Evolutionary conservation across 2,797 vertebrate species (phyloP), one percentile per base, ranked within the genome.

Genomic region (Diplodus puntazzo): DNA sequence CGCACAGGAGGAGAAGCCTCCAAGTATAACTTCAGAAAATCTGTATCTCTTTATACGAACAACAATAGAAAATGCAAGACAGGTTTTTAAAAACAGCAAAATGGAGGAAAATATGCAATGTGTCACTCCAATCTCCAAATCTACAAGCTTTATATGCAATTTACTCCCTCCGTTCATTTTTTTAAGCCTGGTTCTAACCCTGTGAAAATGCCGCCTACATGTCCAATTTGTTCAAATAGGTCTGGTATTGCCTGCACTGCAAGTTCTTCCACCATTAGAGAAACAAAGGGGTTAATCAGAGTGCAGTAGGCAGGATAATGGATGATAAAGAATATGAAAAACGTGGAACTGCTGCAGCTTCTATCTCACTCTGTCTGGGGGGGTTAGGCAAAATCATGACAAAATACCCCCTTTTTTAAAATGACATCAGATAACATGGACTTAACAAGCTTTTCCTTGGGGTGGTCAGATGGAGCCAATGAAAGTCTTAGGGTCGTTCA

Each of bases 151-250:
- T 30, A 42, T 53, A 64, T 17, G 18, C 27, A 16, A n/a, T 67
- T 60, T 48, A 63, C 39, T 9, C 34, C 34, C 34, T 39, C 34
- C 34, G 34, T 39, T 66, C 21, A 25, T 0, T 17, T 59, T 75
- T 59, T 27, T 25, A 43, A 42, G 27, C 27, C 53, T 60, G 48
- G 21, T 57, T 58, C 25, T 27, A 63, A 43, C 48, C 18, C 27
- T 49, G 12, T 59, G 42, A 60, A 53, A 53, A 69, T 3, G 10
- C n/a, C 13, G 0, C 54, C 54, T 21, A 43, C 18, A 39, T 25
- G 25, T 50, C 9, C n/a, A 53, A 52, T 73, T 67, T 61, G 42
- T 59, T 71, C 48, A 69, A 59, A 67, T 5, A 14, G 23, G 50
- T 61, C 43, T 49, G 43, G 14, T 58, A 45, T 46, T 55, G 30